A percentile compares a stretch with the other conserved stretches of the same genome.
These are phyloP conservation scores for Leptoclinus maculatus DNA, from an alignment of 2,797 vertebrate species.

Conservation along the genomic window DNA sequence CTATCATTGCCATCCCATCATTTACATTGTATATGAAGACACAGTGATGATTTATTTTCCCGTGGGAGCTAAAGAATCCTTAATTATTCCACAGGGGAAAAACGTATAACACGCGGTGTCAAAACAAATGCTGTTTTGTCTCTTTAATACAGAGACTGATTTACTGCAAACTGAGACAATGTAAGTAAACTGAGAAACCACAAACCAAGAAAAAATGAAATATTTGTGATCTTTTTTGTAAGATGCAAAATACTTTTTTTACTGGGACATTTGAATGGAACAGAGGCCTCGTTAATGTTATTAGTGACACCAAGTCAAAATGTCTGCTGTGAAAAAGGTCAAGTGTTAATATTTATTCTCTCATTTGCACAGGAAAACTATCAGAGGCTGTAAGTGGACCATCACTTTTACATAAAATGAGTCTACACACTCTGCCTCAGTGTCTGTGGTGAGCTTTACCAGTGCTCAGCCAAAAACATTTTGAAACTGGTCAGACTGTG, in stretches of 20 bases:
- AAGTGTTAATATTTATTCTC: slow-evolving; percentile 9
- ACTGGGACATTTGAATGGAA: background rate
- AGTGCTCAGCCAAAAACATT: background rate
- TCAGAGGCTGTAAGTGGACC: background rate
- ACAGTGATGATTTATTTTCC: slow-evolving; percentile 14
- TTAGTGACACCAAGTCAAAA: slow-evolving; percentile 1
- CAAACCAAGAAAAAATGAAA: background rate
- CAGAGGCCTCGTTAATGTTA: slow-evolving; percentile 3
- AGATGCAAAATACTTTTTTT: slow-evolving; percentile 13
- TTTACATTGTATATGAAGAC: slow-evolving; percentile 19
- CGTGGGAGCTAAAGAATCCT: slow-evolving; percentile 15
- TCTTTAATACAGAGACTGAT: background rate
- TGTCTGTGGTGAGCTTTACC: background rate
- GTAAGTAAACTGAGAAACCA: background rate
- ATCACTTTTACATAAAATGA: background rate
- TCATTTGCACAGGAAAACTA: slow-evolving; percentile 18
- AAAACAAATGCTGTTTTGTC: slow-evolving; percentile 13
- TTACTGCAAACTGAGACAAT: background rate
- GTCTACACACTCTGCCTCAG: background rate
- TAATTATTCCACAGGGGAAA: slow-evolving; percentile 31
- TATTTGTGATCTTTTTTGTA: slow-evolving; percentile 4
- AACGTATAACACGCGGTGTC: slow-evolving; percentile 14
- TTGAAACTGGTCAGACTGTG: background rate
- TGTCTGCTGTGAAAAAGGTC: background rate
- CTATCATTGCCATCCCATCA: background rate